Evolutionary conservation across 2,888 invertebrate species (phyloP), one percentile per base, ranked within the genome.

Genomic region (Andrena trimmerana): DNA sequence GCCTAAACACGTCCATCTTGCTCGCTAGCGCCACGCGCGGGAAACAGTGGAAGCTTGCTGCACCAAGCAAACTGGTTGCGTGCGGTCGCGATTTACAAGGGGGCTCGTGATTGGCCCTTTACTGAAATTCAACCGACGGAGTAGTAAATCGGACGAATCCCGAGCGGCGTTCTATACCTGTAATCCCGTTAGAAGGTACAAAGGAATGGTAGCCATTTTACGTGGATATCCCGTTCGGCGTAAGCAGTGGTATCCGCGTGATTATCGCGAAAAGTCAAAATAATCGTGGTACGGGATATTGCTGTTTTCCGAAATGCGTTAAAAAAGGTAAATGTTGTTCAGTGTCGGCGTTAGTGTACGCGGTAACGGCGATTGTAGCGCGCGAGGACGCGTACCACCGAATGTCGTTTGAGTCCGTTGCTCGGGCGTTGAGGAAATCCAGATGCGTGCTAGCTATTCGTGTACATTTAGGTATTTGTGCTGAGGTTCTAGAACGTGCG

Each of bases 201-300:
- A 87, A 85, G 88, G 83, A 82, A 82, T 77, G 89, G 81, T 73
- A 80, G 91, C 92, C 91, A 92, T 92, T 92, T 91, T 92, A 87
- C 83, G 90, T 89, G 84, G 83, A 87, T 85, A 82, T 87, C 78
- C 81, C 84, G 86, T 91, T 89, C 83, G 81, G 89, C 80, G 88
- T 86, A 88, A 84, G 85, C 88, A 87, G 88, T 89, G 77, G 83
- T 86, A 85, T 86, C 89, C 84, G 90, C 87, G 86, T 89, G 85
- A 90, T 86, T 87, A 73, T 87, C 84, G 86, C 81, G 76, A 87
- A 86, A 81, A 85, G 87, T 89, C 83, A 77, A 83, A 71, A 81
- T 83, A 83, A 83, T 89, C 66, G 86, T 86, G 74, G 57, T 73
- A 62, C 85, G 75, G 83, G 78, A 85, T 84, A 86, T 81, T 85